phyloP scores from a whole-genome alignment of 2,113 vertebrate species.

The Casuarius casuarius region DNA sequence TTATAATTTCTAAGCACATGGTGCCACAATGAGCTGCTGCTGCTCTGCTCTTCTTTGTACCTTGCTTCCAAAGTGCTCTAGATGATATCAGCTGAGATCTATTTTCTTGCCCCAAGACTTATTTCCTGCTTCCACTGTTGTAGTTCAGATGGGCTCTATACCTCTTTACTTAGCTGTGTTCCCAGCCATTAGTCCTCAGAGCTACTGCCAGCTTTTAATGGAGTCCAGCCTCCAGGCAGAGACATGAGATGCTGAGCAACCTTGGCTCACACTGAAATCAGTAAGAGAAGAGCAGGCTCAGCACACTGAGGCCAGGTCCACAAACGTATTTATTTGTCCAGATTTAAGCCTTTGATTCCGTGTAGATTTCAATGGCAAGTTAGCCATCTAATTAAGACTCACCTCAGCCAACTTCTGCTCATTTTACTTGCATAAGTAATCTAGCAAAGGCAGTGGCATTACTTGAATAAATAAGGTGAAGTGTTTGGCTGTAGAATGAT shows the following conservation, averaged over 20 bases:
- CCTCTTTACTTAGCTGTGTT: background rate
- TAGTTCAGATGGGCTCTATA: background rate
- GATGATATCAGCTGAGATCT: background rate
- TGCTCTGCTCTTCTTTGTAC: background rate
- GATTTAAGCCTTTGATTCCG: background rate
- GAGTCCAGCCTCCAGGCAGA: background rate
- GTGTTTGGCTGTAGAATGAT: background rate
- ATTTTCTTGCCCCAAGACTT: background rate
- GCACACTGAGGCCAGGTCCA: background rate
- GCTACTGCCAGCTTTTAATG: background rate
- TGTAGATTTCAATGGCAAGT: background rate
- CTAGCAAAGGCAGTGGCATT: background rate
- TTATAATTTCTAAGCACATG: background rate
- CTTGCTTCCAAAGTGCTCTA: background rate
- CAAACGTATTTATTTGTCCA: background rate
- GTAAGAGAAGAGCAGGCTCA: background rate
- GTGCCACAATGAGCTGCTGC: background rate
- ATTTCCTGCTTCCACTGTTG: background rate
- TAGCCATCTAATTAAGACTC: background rate
- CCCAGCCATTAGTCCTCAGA: background rate
- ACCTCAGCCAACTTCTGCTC: background rate
- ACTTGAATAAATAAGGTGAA: background rate
- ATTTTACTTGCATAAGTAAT: background rate
- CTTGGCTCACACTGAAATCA: background rate
- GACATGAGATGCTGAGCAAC: background rate